Evolutionary conservation across 2,113 vertebrate genomes (phyloP).

Genomic region (Megatriorchis doriae): DNA sequence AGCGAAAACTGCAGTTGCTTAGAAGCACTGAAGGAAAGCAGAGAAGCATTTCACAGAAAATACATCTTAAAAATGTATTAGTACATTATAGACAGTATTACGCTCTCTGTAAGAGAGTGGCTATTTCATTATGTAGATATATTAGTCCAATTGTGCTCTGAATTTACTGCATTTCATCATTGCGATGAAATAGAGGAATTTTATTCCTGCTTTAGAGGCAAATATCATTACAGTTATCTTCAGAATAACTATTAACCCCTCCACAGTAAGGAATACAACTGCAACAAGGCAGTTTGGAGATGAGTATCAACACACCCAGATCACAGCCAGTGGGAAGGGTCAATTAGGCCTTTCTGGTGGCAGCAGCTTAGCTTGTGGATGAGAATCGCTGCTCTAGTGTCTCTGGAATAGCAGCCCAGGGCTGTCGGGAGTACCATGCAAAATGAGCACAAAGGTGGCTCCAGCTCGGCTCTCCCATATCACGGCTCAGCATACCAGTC

Average conservation of each 20-base stretch:
- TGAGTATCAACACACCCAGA: neutral
- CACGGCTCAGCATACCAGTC: neutral
- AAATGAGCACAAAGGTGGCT: neutral
- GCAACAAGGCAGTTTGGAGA: neutral
- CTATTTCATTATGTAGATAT: neutral
- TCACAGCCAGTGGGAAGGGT: neutral
- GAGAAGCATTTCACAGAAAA: neutral
- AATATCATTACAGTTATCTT: neutral
- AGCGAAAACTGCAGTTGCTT: neutral
- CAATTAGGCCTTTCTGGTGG: neutral
- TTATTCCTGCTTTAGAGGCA: neutral
- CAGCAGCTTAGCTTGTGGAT: neutral
- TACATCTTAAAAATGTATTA: neutral
- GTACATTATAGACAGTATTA: neutral
- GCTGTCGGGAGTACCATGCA: neutral
- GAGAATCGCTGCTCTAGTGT: neutral
- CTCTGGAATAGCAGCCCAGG: neutral
- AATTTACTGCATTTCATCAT: neutral
- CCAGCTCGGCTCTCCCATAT: neutral
- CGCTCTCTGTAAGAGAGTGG: neutral
- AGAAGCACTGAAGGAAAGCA: neutral
- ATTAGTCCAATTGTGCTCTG: neutral
- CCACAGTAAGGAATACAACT: neutral
- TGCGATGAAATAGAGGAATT: neutral
- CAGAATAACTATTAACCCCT: neutral